Evolutionary conservation across 2,797 vertebrate species (phyloP), one percentile per base, ranked within the genome.

Genomic region (Pteronotus mesoamericanus): DNA sequence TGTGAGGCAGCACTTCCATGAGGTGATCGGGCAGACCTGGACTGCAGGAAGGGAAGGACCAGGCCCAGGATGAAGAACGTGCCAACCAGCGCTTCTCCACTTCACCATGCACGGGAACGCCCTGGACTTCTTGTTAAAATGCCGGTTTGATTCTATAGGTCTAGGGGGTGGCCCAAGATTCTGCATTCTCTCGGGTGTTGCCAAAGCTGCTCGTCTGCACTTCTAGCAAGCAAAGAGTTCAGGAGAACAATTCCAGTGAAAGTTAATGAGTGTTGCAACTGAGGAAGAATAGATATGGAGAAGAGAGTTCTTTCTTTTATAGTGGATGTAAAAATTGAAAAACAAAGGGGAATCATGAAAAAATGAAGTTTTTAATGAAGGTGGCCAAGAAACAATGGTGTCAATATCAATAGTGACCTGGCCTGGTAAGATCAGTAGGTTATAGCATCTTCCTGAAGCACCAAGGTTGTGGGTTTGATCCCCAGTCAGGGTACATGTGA

Each of bases 21-120:
- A 89, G 74, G 34, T 59, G 4, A 46, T 24, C 18, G 61, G 29
- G 44, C 6, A 2, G 9, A 7, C 16, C 5, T 1, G 9, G 24
- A 4, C 0, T 16, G 26, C 32, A 42, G 1, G 3, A 59, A 22
- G 48, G 61, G 42, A 22, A 3, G 22, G 29, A 61, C 48, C 26
- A 94, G 96, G 18, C 7, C 16, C 16, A 3, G 92, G 80, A 72
- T 86, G 84, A 51, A 89, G 79, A 88, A 72, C 0, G 12, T 16
- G 12, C 39, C 39, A 37, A 18, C 12, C 12, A 21, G 3, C 1
- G 24, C 19, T 2, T 29, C 29, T 69, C 69, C 89, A 72, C 71
- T 21, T 68, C 71, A n/a, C 32, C 7, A 1, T 29, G 69, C 16
- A 29, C 1, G 0, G 0, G 3, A 34, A 48, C 39, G 24, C 44